Evolutionary conservation across 2,797 vertebrate genomes (phyloP), one percentile per base, ranked within the genome.

Genomic region (Rhabdophis nuchalis): DNA sequence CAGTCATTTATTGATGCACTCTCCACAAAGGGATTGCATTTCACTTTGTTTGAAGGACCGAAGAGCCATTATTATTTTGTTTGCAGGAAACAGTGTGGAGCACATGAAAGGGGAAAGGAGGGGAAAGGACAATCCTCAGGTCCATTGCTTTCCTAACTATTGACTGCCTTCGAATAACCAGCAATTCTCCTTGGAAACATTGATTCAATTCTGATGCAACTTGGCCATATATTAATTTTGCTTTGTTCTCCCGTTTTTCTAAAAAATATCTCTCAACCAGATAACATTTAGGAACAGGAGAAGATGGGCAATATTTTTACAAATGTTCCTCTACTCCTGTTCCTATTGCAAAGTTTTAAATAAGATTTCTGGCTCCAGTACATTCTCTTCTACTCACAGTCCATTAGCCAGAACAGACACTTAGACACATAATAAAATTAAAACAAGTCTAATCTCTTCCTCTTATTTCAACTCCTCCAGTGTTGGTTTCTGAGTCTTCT

Each of bases 31-130:
- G 93, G 96, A 96, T 96, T 97, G 89, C 86, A 57, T 96, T 96
- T 96, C 96, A 95, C 96, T 96, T 95, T 97, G 97, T 97, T 95
- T 96, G 95, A 96, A 97, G 96, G 95, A 96, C 96, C 95, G 61
- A 88, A 95, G 92, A 95, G 93, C 95, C 95, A 96, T 96, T 96
- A 95, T 97, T 97, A 96, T 97, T 97, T 95, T 97, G 96, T 97
- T 97, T 97, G 95, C 95, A 95, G 95, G 41, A 96, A 96, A 95
- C 94, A 95, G 93, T 46, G 87, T 94, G 93, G 92, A 92, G 90
- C 94, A 95, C 96, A 96, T 96, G 96, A 97, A 97, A 97, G 94
- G 54, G 3, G 85, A 86, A 94, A 64, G 18, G 91, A 92, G 93
- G 25, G 25, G 58, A 85, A 12, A 89, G 72, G 8, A 1, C 72